Evolutionary conservation across 2,113 vertebrate species (phyloP), one percentile per base, ranked within the genome.

Genomic region (Myiopsitta monachus): DNA sequence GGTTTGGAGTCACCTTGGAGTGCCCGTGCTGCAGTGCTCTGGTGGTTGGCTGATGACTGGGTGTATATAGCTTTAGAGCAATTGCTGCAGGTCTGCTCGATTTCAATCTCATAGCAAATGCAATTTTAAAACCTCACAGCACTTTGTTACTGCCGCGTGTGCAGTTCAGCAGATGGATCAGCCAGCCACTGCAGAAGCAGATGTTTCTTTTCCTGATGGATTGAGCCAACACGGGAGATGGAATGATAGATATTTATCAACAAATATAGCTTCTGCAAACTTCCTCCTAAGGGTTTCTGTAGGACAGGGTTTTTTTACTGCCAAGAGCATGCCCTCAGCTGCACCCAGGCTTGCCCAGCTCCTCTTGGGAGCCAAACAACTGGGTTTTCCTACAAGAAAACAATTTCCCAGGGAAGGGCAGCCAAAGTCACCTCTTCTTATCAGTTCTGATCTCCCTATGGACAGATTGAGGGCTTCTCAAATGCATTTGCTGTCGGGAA

Each of bases 201-300:
- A 68, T 92, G 83, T 61, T 94, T 59, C 46, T 83, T 83, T 55
- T 96, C 74, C 36, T 93, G 74, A 46, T 63, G 74, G 62, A 57
- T 23, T 69, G 76, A 43, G 27, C 57, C 28, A 49, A 10, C 31
- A 10, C 13, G 26, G 36, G 43, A 63, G 31, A 69, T 51, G 27
- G 14, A 75, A 15, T 67, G 49, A 41, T 28, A 67, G 62, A 59
- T 51, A 18, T n/a, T 69, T 59, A 44, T 16, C 7, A 69, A 64
- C 62, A 88, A 88, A 41, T 55, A 13, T 61, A 19, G 41, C 44
- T 86, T 88, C 64, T 92, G 61, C 28, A 64, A 41, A 38, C 11
- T 16, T 74, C 80, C 85, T 64, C 61, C 31, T 84, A 21, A 67
- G n/a, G 41, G 16, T 24, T 78, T 70, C 72, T 70, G 19, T 47